These are phyloP conservation scores for Orthonychiurus folsomi DNA, from an alignment of 2,888 invertebrate species.

Conservation along the genomic window DNA sequence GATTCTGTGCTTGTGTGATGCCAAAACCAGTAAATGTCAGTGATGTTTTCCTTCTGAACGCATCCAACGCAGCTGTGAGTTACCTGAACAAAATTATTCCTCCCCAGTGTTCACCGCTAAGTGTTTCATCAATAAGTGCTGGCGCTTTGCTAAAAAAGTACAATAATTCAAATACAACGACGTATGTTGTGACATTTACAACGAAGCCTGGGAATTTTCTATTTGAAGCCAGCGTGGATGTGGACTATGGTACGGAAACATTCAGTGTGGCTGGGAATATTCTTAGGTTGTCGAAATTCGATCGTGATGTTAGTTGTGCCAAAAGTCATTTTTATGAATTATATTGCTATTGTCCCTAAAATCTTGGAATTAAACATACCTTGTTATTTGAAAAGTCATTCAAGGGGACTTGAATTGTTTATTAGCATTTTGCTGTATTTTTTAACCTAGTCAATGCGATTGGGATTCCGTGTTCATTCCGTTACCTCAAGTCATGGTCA, in stretches of 20 bases:
- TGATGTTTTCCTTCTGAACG: conserved; percentile 15
- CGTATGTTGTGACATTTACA: conserved; percentile 29
- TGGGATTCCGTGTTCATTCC: too few species aligned
- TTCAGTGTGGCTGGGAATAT: conserved; percentile 2
- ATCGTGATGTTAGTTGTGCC: conserved; percentile 27
- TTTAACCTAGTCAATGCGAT: too few species aligned
- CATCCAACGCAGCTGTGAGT: conserved; percentile 17
- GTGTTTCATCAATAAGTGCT: conserved; percentile 19
- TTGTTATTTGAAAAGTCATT: too few species aligned
- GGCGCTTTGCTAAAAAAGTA: conserved; percentile 24
- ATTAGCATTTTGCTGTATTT: too few species aligned
- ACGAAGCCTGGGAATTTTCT: conserved; percentile 30
- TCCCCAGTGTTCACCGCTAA: conserved; percentile 20
- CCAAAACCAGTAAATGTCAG: conserved; percentile 19
- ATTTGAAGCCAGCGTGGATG: conserved; percentile 31
- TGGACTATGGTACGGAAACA: conserved; percentile 1
- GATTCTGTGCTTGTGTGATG: conserved; percentile 30
- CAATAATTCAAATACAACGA: too few species aligned
- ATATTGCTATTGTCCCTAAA: conserved; percentile 25
- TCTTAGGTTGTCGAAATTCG: conserved; percentile 22
- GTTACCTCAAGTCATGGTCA: too few species aligned
- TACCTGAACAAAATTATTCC: conserved; percentile 26
- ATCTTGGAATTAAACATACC: too few species aligned
- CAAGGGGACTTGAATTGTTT: too few species aligned
- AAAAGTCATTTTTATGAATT: conserved; percentile 18